These are phyloP conservation scores for Oryzias melastigma DNA, from an alignment of 2,113 vertebrate genomes.

Conservation along the genomic window DNA sequence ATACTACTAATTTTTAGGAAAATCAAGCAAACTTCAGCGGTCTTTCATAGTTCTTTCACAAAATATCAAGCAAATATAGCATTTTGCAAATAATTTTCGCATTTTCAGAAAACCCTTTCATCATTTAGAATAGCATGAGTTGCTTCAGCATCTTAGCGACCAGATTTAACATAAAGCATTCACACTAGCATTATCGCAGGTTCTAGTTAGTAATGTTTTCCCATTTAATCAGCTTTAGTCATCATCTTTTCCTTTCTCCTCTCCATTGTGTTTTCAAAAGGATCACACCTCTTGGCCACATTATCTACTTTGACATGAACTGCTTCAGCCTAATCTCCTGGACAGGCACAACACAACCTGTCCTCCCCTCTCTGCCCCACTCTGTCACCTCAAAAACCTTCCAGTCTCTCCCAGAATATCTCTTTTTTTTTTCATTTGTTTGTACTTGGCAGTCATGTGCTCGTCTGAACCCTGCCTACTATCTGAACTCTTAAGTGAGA, in stretches of 20 bases:
- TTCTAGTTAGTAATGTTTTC: constrained; percentile 12
- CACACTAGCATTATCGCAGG: no score
- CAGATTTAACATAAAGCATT: background rate
- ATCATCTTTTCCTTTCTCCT: constrained; percentile 13
- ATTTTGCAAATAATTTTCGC: no score
- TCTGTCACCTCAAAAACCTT: constrained; percentile 20
- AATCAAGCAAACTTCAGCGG: no score
- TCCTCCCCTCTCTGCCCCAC: constrained; percentile 7
- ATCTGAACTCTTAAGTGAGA: constrained; percentile 35
- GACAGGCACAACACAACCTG: constrained; percentile 24
- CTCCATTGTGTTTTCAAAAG: constrained; percentile 23
- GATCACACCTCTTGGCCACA: constrained; percentile 30
- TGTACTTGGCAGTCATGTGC: background rate
- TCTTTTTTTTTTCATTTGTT: background rate
- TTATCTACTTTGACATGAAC: constrained; percentile 21
- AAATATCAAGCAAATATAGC: no score
- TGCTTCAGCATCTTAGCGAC: constrained; percentile 17
- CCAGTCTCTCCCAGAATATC: constrained; percentile 21
- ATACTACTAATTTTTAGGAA: no score
- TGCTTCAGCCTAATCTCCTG: constrained; percentile 36
- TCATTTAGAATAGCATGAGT: no score
- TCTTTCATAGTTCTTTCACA: no score
- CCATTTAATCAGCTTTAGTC: constrained; percentile 11
- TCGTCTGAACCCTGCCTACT: constrained; percentile 17
- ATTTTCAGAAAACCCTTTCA: no score